A percentile compares a stretch with the other conserved stretches of the same genome.
phyloP scores from a whole-genome alignment of 2,797 vertebrate species.

The Schizothorax lantsangensis region DNA sequence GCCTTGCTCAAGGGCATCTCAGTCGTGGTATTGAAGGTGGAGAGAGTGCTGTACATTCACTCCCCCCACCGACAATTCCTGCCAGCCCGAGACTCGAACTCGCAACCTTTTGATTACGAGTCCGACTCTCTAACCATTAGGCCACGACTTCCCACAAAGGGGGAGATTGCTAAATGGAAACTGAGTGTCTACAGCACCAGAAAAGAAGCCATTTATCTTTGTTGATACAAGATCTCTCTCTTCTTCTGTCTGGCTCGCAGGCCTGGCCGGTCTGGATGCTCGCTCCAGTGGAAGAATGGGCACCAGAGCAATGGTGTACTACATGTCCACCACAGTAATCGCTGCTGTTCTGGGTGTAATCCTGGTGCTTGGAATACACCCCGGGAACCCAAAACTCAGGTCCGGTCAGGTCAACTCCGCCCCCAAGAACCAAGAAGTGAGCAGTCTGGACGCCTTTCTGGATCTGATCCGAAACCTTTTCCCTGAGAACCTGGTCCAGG shows the following conservation, averaged over 20 bases:
- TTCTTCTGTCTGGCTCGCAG: constrained; percentile 59
- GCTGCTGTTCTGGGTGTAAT: constrained; percentile 85
- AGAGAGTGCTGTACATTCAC: no score
- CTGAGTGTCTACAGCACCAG: neutral
- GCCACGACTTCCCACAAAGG: no score
- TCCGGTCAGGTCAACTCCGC: neutral
- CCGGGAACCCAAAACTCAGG: constrained; percentile 84
- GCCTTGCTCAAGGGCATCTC: no score
- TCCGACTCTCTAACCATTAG: no score
- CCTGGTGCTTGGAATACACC: constrained; percentile 83
- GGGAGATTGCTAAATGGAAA: neutral
- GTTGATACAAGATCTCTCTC: neutral
- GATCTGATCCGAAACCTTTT: constrained; percentile 86
- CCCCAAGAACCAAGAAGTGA: constrained; percentile 79
- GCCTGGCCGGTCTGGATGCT: constrained; percentile 83
- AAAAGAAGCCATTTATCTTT: neutral
- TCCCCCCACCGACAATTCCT: no score
- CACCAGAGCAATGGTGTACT: constrained; percentile 85
- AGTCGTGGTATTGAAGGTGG: no score
- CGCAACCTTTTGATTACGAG: no score
- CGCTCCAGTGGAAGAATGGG: constrained; percentile 86
- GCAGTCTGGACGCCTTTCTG: constrained; percentile 84
- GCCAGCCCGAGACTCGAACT: no score
- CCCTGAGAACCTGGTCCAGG: constrained; percentile 85
- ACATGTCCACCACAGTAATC: constrained; percentile 84